Evolutionary conservation across 37 sponge, comb jelly and placozoan species (phyloP).

Genomic region (Chondrilla cf. caribensis): DNA sequence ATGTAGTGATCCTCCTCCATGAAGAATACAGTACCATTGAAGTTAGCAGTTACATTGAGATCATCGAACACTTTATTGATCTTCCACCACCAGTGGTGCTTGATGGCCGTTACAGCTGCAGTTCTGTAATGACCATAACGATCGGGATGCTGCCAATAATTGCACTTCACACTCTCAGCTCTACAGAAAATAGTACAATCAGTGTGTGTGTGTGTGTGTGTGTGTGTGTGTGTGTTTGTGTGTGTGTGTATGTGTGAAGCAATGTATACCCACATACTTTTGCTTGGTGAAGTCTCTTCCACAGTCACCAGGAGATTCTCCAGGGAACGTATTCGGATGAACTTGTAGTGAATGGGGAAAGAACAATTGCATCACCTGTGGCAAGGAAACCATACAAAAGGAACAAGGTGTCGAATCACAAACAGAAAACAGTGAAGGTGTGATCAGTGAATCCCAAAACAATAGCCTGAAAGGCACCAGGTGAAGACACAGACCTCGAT

Average conservation of each 20-base stretch:
- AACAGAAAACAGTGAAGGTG: too few relatives aligned
- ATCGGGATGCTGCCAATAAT: conserved; percentile 77
- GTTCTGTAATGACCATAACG: conserved; percentile 84
- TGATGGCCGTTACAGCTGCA: conserved; percentile 71
- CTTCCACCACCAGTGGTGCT: conserved; percentile 99
- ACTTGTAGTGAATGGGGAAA: conserved; percentile 76
- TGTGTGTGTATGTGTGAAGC: too few relatives aligned
- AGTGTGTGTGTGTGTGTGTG: too few relatives aligned
- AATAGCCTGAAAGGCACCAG: too few relatives aligned
- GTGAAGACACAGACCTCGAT: too few relatives aligned
- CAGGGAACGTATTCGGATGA: conserved; percentile 64
- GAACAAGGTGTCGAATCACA: too few relatives aligned
- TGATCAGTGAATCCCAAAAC: too few relatives aligned
- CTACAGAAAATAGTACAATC: not conserved
- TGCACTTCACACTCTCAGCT: conserved; percentile 34
- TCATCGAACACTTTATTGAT: conserved; percentile 78
- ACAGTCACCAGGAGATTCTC: conserved; percentile 74
- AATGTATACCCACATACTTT: conserved; percentile 13
- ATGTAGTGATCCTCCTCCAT: conserved; percentile 91
- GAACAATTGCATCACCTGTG: conserved; percentile 74
- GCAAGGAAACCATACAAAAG: too few relatives aligned
- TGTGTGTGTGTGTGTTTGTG: too few relatives aligned
- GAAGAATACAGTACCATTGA: conserved; percentile 68
- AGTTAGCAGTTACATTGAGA: conserved; percentile 34
- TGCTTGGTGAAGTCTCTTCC: conserved; percentile 38